Conservation (phyloP, 2,113 vertebrate genomes). For the Halcyon senegalensis region DNA sequence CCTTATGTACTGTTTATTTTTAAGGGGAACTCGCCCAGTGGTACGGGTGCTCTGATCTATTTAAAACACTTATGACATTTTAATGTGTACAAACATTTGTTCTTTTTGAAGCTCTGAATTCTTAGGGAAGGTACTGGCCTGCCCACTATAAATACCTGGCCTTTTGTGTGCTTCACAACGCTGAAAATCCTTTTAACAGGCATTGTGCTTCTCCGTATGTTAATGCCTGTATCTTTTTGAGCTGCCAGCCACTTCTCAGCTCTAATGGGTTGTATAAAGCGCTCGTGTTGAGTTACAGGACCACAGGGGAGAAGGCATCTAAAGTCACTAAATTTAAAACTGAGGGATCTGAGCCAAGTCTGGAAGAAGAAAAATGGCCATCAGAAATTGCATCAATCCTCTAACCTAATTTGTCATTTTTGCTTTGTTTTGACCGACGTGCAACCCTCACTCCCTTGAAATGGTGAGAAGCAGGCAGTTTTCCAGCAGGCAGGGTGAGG, state of each 20-base stretch:
- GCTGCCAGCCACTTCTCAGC: conserved; percentile 22
- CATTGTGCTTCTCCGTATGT: background rate
- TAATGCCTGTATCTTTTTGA: conserved; percentile 19
- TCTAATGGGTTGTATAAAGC: conserved; percentile 36
- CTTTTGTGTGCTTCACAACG: background rate
- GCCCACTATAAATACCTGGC: background rate
- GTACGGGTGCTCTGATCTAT: background rate
- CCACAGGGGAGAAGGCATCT: conserved; percentile 59
- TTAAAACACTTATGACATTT: background rate
- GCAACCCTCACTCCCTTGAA: background rate
- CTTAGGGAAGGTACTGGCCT: background rate
- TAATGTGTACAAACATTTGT: background rate
- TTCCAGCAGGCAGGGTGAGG: background rate
- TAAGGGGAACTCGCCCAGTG: background rate
- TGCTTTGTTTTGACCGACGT: background rate
- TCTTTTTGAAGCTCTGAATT: background rate
- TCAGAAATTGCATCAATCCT: conserved; percentile 23
- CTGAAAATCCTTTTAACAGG: conserved; percentile 21
- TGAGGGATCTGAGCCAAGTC: conserved; percentile 6
- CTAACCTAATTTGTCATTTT: conserved; percentile 29
- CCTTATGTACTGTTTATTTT: background rate
- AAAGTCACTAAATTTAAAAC: conserved; percentile 65
- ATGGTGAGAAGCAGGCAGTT: background rate
- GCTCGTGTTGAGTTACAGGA: conserved; percentile 54
- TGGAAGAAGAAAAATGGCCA: conserved; percentile 45